Percentiles rank a stretch among this genome's conserved stretches.
Conservation (phyloP, 2,888 invertebrate genomes). For the Thereva unica region DNA sequence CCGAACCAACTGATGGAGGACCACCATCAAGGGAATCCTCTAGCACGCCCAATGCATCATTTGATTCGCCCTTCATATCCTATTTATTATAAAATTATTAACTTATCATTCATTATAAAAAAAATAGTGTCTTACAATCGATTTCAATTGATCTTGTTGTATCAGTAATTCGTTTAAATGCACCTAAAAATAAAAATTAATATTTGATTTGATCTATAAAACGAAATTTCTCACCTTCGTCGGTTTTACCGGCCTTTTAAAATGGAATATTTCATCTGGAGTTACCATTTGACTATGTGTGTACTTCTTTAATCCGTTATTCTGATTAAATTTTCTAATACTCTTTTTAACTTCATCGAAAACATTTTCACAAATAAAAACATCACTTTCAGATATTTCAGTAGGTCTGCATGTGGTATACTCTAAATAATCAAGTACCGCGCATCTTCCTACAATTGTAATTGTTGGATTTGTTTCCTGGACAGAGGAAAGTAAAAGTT, state of each 20-base stretch:
- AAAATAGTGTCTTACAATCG: slow-evolving; percentile 7
- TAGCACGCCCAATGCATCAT: slow-evolving; percentile 59
- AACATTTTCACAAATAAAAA: slow-evolving; percentile 89
- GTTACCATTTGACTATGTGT: slow-evolving; percentile 80
- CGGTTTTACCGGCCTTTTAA: slow-evolving; percentile 71
- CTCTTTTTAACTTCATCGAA: slow-evolving; percentile 87
- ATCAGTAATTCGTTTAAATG: slow-evolving; percentile 17
- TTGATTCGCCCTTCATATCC: slow-evolving; percentile 48
- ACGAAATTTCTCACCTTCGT: slow-evolving; percentile 48
- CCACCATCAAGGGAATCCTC: slow-evolving; percentile 83
- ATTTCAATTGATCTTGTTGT: slow-evolving; percentile 22
- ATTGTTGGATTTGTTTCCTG: slow-evolving; percentile 91
- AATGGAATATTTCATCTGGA: slow-evolving; percentile 90
- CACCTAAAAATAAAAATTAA: slow-evolving; percentile 12
- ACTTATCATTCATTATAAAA: slow-evolving; percentile 7
- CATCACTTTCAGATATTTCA: slow-evolving; percentile 89
- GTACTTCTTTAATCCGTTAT: slow-evolving; percentile 77
- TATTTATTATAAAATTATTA: slow-evolving; percentile 26
- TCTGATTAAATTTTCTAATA: slow-evolving; percentile 68
- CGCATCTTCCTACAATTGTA: slow-evolving; percentile 89
- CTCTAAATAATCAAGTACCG: slow-evolving; percentile 87
- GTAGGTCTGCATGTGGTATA: slow-evolving; percentile 90
- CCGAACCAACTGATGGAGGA: slow-evolving; percentile 79
- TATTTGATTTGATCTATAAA: slow-evolving; percentile 7
- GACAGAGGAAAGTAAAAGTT: slow-evolving; percentile 86